A percentile compares a stretch with the other conserved stretches of the same genome.
These are phyloP conservation scores for Zelostemma sp. DNA, from an alignment of 1,140 invertebrate species.

Conservation along the genomic window DNA sequence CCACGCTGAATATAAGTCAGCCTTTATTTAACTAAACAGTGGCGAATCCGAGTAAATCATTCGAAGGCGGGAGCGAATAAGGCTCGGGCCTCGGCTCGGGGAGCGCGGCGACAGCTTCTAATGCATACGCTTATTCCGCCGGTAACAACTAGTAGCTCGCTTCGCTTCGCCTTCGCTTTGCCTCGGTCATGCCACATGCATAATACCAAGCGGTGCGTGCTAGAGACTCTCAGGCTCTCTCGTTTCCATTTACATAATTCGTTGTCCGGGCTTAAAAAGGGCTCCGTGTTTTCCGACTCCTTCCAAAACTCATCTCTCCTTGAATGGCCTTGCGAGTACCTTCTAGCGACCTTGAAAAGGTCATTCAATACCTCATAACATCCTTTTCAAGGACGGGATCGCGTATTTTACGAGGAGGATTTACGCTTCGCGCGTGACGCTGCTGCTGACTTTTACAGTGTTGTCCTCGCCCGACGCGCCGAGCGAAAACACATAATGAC, in stretches of 20 bases:
- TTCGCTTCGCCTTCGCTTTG: slow-evolving; percentile 27
- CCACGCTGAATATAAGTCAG: slow-evolving; percentile 34
- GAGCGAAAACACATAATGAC: slow-evolving; percentile 14
- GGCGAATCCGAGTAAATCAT: slow-evolving; percentile 54
- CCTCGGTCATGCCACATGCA: slow-evolving; percentile 43
- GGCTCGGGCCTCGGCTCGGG: no score
- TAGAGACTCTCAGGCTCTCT: slow-evolving; percentile 54
- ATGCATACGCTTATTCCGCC: slow-evolving; percentile 37
- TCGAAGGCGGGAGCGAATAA: slow-evolving; percentile 28
- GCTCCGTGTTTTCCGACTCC: no score
- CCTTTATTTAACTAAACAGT: slow-evolving; percentile 52
- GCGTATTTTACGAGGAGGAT: no score
- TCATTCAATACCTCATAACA: no score
- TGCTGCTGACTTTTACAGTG: slow-evolving; percentile 3
- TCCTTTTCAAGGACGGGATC: no score
- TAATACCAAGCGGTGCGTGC: slow-evolving; percentile 50
- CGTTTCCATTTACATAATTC: slow-evolving; percentile 60
- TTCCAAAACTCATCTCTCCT: no score
- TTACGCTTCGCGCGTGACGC: no score
- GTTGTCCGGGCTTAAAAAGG: slow-evolving; percentile 27
- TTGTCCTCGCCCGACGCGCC: background rate
- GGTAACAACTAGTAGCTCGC: slow-evolving; percentile 27
- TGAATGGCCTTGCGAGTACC: no score
- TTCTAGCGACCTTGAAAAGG: no score
- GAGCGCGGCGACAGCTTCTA: slow-evolving; percentile 39